Evolutionary conservation across 2,113 vertebrate genomes (phyloP), one percentile per base, ranked within the genome.

Genomic region (Vulpes lagopus): DNA sequence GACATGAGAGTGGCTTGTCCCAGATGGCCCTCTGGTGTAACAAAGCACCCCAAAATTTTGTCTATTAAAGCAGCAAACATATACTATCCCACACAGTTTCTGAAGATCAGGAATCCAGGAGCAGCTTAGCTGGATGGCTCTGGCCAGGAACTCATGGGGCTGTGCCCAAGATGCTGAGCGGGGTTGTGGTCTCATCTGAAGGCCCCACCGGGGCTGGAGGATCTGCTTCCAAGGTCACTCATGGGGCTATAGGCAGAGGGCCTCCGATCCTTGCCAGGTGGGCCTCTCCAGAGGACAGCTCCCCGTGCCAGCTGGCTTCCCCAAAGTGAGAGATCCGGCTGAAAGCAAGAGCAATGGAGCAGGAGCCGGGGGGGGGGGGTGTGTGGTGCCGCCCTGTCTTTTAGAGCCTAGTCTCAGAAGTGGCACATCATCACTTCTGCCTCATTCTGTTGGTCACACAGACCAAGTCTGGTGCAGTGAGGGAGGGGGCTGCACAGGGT

Each of bases 331-430:
- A 62, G 14, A 30, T 82, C 27, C 43, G 2, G 3, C 20, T 19
- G 35, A 38, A 27, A 76, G 43, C 6, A 16, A 76, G 74, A 30
- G 74, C 3, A 14, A 51, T 27, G 74, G 15, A 3, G 10, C 11
- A 35, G 64, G 81, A 22, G 3, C 7, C 43, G 73, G 27, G 53
- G 73, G 19, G 35, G 35, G 35, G 35, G 2, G 35, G 35, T n/a
- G n/a, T n/a, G n/a, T 2, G 11, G 2, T 4, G 57, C 51, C 2
- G 0, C 12, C 1, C 10, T 2, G 51, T 27, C 76, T 64, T 55
- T 43, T 7, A 35, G 6, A 12, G 32, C 43, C 43, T 12, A 1
- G 5, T 43, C 80, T 79, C 3, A 0, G 57, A 83, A 62, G 80
- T 20, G 51, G 35, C n/a, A 1, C 6, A 7, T 8, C 4, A 0